Evolutionary conservation across 2,113 vertebrate genomes (phyloP), one percentile per base, ranked within the genome.

Genomic region (Pedionomus torquatus): DNA sequence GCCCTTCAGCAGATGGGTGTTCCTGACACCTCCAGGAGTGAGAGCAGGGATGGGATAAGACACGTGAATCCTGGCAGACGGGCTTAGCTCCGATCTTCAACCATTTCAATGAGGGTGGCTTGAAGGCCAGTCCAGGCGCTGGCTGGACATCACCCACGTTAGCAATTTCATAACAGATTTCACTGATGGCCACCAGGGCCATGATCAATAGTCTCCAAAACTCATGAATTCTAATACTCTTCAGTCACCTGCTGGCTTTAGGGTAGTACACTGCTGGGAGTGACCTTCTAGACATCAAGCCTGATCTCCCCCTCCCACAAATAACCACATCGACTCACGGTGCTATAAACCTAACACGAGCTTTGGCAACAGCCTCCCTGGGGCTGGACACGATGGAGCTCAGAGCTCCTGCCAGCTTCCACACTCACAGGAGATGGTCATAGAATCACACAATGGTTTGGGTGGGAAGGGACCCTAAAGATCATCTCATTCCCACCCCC

Each of bases 41-140:
- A 33, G 72, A 23, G 3, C 1, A 23, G 77, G 65, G 17, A 6
- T 13, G 35, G 52, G 35, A 7, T 2, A 4, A 30, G 58, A 25
- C 1, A 11, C 61, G 33, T 54, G 4, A 66, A n/a, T 2, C 69
- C 69, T 26, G n/a, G 28, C 63, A n/a, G 20, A 24, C 0, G 3
- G 69, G 31, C 24, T 66, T 18, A 30, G 46, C 60, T 74, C 48
- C 11, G 1, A 16, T 7, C 41, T 51, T 70, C 85, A 61, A 7
- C 46, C 57, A n/a, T 12, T 4, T n/a, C 58, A 28, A 13, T 0
- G 0, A 3, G 74, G 44, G 63, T 49, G 58, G 30, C n/a, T 33
- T 14, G 81, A 26, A 24, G 84, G 52, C 12, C 70, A 55, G 43
- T 8, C n/a, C 23, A 49, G 74, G 55, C 24, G 23, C 1, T 26